Evolutionary conservation across 2,888 invertebrate species (phyloP), one percentile per base, ranked within the genome.

Genomic region (Mesoligia furuncula): DNA sequence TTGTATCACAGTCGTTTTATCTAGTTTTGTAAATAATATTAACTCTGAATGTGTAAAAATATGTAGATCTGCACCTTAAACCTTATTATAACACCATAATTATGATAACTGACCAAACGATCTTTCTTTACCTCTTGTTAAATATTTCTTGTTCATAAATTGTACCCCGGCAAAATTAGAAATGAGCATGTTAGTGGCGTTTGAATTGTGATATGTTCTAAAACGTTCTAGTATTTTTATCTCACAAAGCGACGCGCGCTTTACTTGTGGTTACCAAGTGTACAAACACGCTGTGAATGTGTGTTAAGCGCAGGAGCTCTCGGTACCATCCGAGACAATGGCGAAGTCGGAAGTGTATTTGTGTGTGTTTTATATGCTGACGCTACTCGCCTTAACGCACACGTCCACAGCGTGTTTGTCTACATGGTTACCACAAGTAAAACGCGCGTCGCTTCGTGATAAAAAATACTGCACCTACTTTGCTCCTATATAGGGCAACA

Each of bases 181-280:
- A 2, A 67, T 65, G 51, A 70, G 1, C 42, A 76, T 81, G 79
- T 79, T 77, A 86, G 71, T 71, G 69, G 71, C 17, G 45, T 27
- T 45, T 62, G 45, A 62, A 68, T 65, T 73, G 64, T 69, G 54
- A 27, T 31, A 59, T 61, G 8, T 17, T 27, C 59, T 61, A 31
- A 13, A 27, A 27, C 15, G 7, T 57, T n/a, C 5, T 6, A 57
- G 57, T 27, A 57, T 57, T 57, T 57, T 27, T 57, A 57, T 27
- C 13, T 13, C 57, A 15, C n/a, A 15, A 13, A 57, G 27, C 6
- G n/a, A 57, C 57, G 27, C 13, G 15, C 13, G 27, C 13, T 57
- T 57, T 6, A 57, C 13, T 27, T 57, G n/a, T 27, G 57, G 13
- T 13, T n/a, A 13, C 13, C 57, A 57, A 27, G 13, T 27, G 57